Evolutionary conservation across 2,113 vertebrate species (phyloP).

Genomic region (Carassius gibelio): DNA sequence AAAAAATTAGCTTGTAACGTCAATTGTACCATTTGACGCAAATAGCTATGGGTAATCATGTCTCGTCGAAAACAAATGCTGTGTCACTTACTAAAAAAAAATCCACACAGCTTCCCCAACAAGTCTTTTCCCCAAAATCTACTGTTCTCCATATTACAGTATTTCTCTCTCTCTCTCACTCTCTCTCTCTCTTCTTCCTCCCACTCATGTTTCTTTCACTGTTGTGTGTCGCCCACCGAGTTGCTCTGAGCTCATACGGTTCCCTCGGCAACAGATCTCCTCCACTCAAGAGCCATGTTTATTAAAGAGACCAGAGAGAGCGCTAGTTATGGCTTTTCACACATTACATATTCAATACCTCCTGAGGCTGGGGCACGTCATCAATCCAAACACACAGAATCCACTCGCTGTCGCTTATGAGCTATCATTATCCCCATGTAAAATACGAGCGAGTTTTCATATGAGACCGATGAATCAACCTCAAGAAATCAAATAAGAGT

Average conservation of each 20-base stretch:
- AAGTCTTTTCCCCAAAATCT: conserved; percentile 15
- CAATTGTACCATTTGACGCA: not conserved
- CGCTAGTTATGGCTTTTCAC: conserved; percentile 47
- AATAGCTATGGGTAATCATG: conserved; percentile 8
- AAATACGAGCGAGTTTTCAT: conserved; percentile 2
- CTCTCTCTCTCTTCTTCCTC: conserved; percentile 36
- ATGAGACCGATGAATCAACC: conserved; percentile 11
- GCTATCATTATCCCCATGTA: conserved; percentile 17
- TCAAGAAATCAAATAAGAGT: conserved; percentile 8
- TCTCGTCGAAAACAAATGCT: conserved; percentile 44
- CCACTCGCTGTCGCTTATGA: conserved; percentile 4
- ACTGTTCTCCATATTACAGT: not conserved
- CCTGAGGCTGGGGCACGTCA: conserved; percentile 37
- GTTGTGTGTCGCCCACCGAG: conserved; percentile 56
- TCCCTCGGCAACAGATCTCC: conserved; percentile 59
- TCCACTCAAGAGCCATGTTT: conserved; percentile 46
- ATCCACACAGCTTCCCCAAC: conserved; percentile 19
- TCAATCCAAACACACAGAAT: conserved; percentile 38
- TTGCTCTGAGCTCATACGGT: conserved; percentile 48
- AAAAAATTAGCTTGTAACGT: not conserved
- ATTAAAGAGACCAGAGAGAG: conserved; percentile 44
- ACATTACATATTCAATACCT: conserved; percentile 53
- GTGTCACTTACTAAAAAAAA: conserved; percentile 32
- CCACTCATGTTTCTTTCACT: conserved; percentile 45
- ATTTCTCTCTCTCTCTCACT: not conserved